Evolutionary conservation across 2,888 invertebrate genomes (phyloP).

Genomic region (Callinectes sapidus): DNA sequence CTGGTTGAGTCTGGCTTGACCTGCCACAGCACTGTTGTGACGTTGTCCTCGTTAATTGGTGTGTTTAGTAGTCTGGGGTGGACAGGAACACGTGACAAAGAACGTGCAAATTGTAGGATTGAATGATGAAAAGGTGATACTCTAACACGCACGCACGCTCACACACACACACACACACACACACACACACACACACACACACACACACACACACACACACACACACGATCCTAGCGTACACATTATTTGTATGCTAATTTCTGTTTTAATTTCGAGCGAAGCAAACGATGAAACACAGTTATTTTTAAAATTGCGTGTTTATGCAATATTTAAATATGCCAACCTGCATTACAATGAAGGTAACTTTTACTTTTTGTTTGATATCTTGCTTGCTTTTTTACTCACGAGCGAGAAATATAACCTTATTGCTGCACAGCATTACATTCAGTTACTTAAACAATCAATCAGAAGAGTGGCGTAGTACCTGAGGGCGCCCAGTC

Average conservation of each 20-base stretch:
- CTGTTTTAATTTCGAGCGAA: neutral
- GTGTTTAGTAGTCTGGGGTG: neutral
- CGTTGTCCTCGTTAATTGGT: neutral
- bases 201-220: constrained; percentile 29
- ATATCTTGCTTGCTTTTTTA: neutral
- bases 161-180: constrained; percentile 30
- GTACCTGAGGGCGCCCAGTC: constrained; percentile 44
- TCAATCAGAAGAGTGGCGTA: too few relatives aligned
- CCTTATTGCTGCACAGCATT: too few relatives aligned
- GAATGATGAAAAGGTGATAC: neutral
- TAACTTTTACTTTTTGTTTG: neutral
- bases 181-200: constrained; percentile 35
- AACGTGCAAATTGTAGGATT: neutral
- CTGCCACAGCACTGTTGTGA: neutral
- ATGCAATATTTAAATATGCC: neutral
- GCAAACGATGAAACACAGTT: neutral
- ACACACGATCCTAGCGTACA: neutral
- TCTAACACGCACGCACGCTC: constrained; percentile 18
- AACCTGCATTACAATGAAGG: neutral
- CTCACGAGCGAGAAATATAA: neutral
- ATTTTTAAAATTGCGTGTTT: neutral
- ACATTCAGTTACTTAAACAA: too few relatives aligned
- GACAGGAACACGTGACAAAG: neutral
- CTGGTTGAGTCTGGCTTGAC: neutral
- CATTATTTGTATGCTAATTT: neutral